Evolutionary conservation across 2,797 vertebrate genomes (phyloP).

Genomic region (Poeciliopsis paucimaculata): DNA sequence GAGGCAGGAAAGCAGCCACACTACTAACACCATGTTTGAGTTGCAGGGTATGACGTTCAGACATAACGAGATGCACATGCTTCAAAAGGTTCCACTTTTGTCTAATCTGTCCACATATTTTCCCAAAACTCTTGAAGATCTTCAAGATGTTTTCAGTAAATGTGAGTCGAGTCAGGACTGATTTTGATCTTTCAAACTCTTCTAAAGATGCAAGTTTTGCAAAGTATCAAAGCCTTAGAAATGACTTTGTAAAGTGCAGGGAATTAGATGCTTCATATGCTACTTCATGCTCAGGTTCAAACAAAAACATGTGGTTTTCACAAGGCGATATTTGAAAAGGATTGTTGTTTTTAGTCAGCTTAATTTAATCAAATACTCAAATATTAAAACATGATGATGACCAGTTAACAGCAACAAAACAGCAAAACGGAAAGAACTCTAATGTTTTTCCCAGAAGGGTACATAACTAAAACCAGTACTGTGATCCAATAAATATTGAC

Average conservation of each 20-base stretch:
- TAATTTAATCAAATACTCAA: background rate
- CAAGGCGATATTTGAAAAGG: too few relatives aligned
- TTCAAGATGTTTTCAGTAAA: background rate
- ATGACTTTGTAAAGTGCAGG: too few relatives aligned
- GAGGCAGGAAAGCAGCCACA: background rate
- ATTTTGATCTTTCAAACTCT: background rate
- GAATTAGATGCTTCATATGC: too few relatives aligned
- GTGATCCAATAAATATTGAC: background rate
- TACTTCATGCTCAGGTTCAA: too few relatives aligned
- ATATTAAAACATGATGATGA: background rate
- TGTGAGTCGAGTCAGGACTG: background rate
- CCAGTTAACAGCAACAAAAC: background rate
- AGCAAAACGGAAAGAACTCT: background rate
- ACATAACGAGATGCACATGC: background rate
- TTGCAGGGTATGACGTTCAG: background rate
- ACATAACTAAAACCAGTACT: background rate
- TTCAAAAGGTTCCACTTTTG: background rate
- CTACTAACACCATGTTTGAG: background rate
- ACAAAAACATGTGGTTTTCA: too few relatives aligned
- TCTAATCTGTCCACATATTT: background rate
- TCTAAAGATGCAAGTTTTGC: background rate
- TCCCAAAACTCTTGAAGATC: background rate
- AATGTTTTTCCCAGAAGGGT: background rate
- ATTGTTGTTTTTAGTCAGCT: background rate
- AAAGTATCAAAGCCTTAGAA: too few relatives aligned